Conservation (phyloP, 2,113 vertebrate genomes). For the Pseudois nayaur region DNA sequence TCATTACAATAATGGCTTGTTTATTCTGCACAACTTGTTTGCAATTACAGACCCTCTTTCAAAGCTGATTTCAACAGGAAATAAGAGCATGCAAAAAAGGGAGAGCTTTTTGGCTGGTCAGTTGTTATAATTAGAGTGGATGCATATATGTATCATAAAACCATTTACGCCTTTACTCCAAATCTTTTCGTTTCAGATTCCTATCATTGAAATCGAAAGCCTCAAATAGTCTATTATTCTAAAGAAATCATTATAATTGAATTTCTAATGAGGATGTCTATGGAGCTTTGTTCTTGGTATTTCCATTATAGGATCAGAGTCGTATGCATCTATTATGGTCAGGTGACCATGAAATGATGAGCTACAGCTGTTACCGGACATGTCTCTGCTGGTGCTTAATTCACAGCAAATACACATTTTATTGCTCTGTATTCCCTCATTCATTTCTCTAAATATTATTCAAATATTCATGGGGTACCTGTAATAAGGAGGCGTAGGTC, state of each 20-base stretch:
- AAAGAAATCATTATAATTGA: conserved; percentile 53
- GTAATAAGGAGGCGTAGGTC: background rate
- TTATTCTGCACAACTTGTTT: conserved; percentile 68
- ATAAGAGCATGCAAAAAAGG: background rate
- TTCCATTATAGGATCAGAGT: conserved; percentile 8
- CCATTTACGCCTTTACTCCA: background rate
- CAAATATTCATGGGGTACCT: background rate
- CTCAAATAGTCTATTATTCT: conserved; percentile 49
- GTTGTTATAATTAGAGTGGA: conserved; percentile 38
- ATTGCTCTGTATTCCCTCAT: conserved; percentile 12
- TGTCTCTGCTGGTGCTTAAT: background rate
- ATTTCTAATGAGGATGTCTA: conserved; percentile 59
- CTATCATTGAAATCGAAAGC: conserved; percentile 34
- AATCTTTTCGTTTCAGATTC: conserved; percentile 59
- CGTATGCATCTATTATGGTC: conserved; percentile 27
- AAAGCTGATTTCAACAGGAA: conserved; percentile 22
- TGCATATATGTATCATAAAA: conserved; percentile 16
- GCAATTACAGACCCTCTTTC: conserved; percentile 42
- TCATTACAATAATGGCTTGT: conserved; percentile 66
- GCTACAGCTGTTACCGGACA: conserved; percentile 41
- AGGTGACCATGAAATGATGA: conserved; percentile 53
- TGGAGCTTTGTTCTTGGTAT: conserved; percentile 52
- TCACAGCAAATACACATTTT: background rate
- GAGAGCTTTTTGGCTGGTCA: background rate
- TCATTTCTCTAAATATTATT: background rate